Conservation (phyloP, 2,888 invertebrate genomes). For the Volucella inanis region DNA sequence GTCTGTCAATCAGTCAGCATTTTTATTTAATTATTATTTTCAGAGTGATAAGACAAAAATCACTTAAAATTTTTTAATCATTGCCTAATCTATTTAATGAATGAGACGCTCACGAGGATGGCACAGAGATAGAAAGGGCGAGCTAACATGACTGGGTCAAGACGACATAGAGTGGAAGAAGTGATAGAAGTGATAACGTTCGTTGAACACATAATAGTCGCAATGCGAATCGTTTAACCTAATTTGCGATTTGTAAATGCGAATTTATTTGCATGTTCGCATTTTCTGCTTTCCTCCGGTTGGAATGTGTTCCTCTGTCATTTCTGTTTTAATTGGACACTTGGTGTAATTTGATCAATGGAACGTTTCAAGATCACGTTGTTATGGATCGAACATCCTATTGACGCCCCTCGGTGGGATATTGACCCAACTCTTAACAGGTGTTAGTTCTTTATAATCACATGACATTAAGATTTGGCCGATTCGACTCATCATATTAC, state of each 20-base stretch:
- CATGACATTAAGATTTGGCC: too few species aligned
- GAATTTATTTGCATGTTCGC: too few species aligned
- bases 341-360: too few species aligned
- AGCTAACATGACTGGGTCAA: slow-evolving; percentile 15
- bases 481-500: too few species aligned
- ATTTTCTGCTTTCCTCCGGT: too few species aligned
- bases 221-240: slow-evolving; percentile 32
- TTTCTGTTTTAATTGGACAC: slow-evolving; percentile 7
- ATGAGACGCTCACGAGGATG: slow-evolving; percentile 14
- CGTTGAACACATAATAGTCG: background rate
- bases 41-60: slow-evolving; percentile 40
- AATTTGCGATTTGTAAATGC: slow-evolving; percentile 21
- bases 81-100: slow-evolving; percentile 60
- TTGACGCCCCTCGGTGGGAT: too few species aligned
- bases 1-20: slow-evolving; percentile 20
- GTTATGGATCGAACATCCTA: background rate
- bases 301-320: background rate
- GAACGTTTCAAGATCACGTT: background rate
- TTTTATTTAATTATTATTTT: background rate
- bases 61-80: slow-evolving; percentile 12
- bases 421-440: too few species aligned
- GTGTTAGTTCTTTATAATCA: too few species aligned
- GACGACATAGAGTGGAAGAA: slow-evolving; percentile 16
- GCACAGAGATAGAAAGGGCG: background rate
- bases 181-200: background rate